These are phyloP conservation scores for Notodonta dromedarius DNA, from an alignment of 2,888 invertebrate species.

Conservation along the genomic window DNA sequence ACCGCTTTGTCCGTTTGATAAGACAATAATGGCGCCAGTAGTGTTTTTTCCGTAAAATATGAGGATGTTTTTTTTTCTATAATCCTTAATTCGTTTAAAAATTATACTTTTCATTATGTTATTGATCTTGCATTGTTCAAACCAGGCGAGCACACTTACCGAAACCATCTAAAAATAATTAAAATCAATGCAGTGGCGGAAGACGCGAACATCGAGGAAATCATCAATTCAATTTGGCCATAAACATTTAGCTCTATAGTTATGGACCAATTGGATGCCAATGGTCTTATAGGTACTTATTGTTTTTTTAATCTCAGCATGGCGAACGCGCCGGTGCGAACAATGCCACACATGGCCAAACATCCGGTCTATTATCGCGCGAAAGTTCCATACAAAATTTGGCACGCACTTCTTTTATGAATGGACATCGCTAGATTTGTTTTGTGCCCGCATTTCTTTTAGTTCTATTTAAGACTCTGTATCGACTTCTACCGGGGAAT, in stretches of 20 bases:
- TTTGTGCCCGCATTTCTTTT: slow-evolving; percentile 33
- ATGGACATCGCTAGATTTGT: slow-evolving; percentile 55
- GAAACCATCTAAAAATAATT: slow-evolving; percentile 10
- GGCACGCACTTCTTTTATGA: slow-evolving; percentile 55
- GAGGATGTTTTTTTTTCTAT: no score
- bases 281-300: slow-evolving; percentile 35
- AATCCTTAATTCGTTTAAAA: neutral
- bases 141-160: neutral
- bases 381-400: slow-evolving; percentile 62
- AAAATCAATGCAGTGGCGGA: slow-evolving; percentile 14
- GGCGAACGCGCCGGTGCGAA: slow-evolving; percentile 55
- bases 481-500: no score
- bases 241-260: slow-evolving; percentile 18
- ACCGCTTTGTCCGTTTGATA: slow-evolving; percentile 31
- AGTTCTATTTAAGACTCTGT: slow-evolving; percentile 4
- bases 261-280: slow-evolving; percentile 18
- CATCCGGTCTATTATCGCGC: slow-evolving; percentile 75
- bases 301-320: slow-evolving; percentile 37
- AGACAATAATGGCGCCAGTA: slow-evolving; percentile 32
- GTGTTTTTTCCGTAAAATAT: slow-evolving; percentile 14
- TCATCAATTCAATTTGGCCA: slow-evolving; percentile 26
- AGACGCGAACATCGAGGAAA: slow-evolving; percentile 32
- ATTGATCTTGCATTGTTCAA: neutral
- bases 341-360: slow-evolving; percentile 75
- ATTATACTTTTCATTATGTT: neutral